Evolutionary conservation across 2,888 invertebrate species (phyloP), one percentile per base, ranked within the genome.

Genomic region (Clanis bilineata): DNA sequence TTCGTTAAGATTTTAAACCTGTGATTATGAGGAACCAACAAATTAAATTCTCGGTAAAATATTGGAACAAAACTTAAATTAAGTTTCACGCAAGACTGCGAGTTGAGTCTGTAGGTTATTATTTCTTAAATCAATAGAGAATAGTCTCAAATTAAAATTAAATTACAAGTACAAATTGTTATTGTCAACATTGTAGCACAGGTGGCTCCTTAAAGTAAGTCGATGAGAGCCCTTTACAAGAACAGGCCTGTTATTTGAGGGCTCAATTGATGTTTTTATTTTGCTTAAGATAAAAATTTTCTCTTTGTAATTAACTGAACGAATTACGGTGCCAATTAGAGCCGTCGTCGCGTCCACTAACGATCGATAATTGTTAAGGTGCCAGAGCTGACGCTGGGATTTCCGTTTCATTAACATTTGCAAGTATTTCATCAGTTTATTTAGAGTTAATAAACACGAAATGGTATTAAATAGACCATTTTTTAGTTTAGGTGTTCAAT

Each of bases 281-380:
- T 70, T 66, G 65, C 63, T 65, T 62, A 58, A 65, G 63, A 64
- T 57, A 67, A 69, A 69, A 72, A 73, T 64, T 62, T n/a, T 61
- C 62, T 67, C 74, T 69, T 71, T 77, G 71, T 83, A 83, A 84
- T 81, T 81, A 81, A 68, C 72, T 64, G 65, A 76, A 71, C 71
- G 73, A 83, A 82, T 82, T 79, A 79, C 74, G 72, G 66, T 71
- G 73, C 74, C 71, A 77, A 77, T 79, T 72, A 71, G 70, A 69
- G 66, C 69, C 68, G 66, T 62, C 63, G 59, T 63, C 65, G 61
- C 64, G 60, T 65, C 57, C 58, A 65, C 60, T 65, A 25, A 51
- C 65, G 61, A 64, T 68, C 64, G 64, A 66, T 65, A 60, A 57
- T 57, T 18, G 25, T 57, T 43, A 21, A 43, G 56, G 56, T 43